phyloP scores from a whole-genome alignment of 1,140 invertebrate genomes.

The Drosophila ficusphila region DNA sequence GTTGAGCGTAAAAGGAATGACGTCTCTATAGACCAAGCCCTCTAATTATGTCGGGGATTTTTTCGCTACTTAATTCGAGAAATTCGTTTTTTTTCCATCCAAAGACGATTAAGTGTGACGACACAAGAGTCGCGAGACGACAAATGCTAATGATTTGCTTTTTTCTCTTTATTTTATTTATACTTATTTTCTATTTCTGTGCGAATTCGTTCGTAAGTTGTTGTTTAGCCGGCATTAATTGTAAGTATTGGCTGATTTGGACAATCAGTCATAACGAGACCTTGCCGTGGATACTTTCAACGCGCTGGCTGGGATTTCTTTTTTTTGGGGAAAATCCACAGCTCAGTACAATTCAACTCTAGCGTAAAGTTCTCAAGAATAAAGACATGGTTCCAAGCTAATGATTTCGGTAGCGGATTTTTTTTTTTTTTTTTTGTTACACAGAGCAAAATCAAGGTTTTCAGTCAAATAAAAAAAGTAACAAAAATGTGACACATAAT shows the following conservation, averaged over 20 bases:
- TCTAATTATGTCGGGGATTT: constrained; percentile 43
- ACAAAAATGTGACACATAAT: background rate
- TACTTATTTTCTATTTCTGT: constrained; percentile 35
- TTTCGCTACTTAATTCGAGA: constrained; percentile 46
- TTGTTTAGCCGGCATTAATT: constrained; percentile 43
- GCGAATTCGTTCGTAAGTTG: constrained; percentile 22
- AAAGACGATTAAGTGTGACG: constrained; percentile 51
- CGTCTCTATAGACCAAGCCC: constrained; percentile 45
- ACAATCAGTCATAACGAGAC: constrained; percentile 39
- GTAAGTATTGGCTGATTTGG: constrained; percentile 35
- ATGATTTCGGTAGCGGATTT: constrained; percentile 20
- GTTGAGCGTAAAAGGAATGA: constrained; percentile 36
- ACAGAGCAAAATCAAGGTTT: background rate
- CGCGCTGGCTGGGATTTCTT: constrained; percentile 27
- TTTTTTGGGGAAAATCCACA: constrained; percentile 21
- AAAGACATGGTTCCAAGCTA: constrained; percentile 2
- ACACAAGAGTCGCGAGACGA: constrained; percentile 24
- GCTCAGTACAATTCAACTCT: background rate
- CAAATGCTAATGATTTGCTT: constrained; percentile 13
- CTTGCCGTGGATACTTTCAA: background rate
- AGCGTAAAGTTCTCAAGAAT: constrained; percentile 26
- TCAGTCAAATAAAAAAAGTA: background rate
- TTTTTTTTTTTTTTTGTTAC: constrained; percentile 8
- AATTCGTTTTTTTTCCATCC: constrained; percentile 9
- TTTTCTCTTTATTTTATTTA: constrained; percentile 26